phyloP scores from a whole-genome alignment of 2,797 vertebrate genomes.

The Heteromormyrus szaboi region DNA sequence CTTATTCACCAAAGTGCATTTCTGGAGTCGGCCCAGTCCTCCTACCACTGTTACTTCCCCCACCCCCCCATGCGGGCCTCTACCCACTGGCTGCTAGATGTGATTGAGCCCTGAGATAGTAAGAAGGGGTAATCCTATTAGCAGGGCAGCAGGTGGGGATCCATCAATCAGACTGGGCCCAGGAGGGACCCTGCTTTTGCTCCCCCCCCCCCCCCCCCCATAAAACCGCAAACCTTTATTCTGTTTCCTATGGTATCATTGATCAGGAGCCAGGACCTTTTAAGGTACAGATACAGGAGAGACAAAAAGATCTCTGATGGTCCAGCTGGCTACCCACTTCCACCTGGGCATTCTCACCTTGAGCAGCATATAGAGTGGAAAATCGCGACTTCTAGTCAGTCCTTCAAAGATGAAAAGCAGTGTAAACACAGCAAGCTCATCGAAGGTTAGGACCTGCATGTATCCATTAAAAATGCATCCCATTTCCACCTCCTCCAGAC shows the following conservation, averaged over 20 bases:
- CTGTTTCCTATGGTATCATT: background rate
- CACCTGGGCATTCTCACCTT: background rate
- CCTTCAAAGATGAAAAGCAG: background rate
- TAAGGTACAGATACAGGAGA: background rate
- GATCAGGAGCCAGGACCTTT: background rate
- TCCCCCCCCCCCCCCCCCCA: too few relatives aligned
- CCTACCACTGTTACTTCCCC: background rate
- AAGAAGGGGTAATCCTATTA: conserved; percentile 11
- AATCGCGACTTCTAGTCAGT: background rate
- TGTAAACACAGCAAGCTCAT: background rate
- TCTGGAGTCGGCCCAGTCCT: background rate
- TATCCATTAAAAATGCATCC: background rate
- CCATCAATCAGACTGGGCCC: background rate
- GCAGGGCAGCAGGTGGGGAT: background rate
- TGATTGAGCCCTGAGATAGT: background rate
- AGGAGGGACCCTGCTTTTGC: background rate
- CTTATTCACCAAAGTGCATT: background rate
- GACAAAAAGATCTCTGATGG: background rate
- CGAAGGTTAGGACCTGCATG: background rate
- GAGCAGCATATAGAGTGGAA: background rate
- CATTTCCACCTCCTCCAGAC: background rate
- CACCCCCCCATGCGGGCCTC: background rate
- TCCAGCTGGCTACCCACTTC: background rate
- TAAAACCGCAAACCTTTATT: background rate
- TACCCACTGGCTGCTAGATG: background rate